These are phyloP conservation scores for Actenoides lindsayi DNA, from an alignment of 2,113 vertebrate species.

Conservation along the genomic window DNA sequence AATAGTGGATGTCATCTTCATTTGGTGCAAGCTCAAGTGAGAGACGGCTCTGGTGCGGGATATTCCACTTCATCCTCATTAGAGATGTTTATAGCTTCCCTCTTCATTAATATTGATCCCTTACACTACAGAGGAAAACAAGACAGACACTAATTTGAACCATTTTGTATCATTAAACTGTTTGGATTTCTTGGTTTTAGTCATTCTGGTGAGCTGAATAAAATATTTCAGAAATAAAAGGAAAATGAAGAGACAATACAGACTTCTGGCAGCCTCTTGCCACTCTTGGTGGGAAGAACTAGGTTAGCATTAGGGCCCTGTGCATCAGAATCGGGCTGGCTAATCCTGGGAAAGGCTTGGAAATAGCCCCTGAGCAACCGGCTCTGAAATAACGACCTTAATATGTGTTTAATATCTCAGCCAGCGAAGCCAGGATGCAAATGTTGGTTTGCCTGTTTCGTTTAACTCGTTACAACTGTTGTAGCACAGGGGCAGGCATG, in stretches of 20 bases:
- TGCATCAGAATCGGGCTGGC: neutral
- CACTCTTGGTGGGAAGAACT: neutral
- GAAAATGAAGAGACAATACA: neutral
- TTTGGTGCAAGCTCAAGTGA: conserved; percentile 47
- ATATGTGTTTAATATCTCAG: neutral
- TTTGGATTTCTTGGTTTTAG: conserved; percentile 67
- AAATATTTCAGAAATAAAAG: conserved; percentile 38
- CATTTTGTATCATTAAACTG: conserved; percentile 70
- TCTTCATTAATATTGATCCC: conserved; percentile 79
- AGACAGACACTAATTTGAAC: conserved; percentile 70
- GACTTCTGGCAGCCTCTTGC: neutral
- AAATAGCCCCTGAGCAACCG: neutral
- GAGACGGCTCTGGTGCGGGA: conserved; percentile 5
- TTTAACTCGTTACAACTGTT: neutral
- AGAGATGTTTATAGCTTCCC: conserved; percentile 73
- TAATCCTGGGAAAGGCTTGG: neutral
- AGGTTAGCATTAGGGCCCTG: neutral
- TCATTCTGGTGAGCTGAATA: neutral
- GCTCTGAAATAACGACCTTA: neutral
- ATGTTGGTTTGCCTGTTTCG: neutral
- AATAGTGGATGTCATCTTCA: conserved; percentile 68
- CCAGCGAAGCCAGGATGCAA: neutral
- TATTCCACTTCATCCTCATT: conserved; percentile 73
- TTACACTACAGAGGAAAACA: conserved; percentile 68
- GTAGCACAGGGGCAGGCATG: neutral